These are phyloP conservation scores for Dasypolia templi DNA, from an alignment of 2,888 invertebrate genomes.

Conservation along the genomic window DNA sequence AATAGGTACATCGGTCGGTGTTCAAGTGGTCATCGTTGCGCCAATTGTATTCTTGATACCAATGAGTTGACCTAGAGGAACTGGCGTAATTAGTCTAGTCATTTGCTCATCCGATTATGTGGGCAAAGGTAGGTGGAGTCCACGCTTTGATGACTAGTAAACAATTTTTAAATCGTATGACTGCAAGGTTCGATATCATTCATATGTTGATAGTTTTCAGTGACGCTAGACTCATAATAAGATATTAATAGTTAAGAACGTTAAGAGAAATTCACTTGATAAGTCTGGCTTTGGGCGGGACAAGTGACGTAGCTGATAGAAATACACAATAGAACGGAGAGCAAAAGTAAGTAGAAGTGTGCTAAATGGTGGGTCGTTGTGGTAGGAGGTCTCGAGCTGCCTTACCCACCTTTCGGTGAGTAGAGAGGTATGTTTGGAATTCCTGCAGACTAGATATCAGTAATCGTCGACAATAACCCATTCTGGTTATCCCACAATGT, in stretches of 20 bases:
- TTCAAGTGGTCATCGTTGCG: constrained; percentile 44
- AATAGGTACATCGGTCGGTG: constrained; percentile 12
- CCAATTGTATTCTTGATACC: constrained; percentile 74
- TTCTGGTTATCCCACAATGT: background rate
- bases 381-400: background rate
- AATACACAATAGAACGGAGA: background rate
- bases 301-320: background rate
- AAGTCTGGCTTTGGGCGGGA: constrained; percentile 10
- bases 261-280: background rate
- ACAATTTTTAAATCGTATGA: constrained; percentile 15
- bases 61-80: constrained; percentile 83
- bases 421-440: background rate
- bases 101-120: constrained; percentile 68
- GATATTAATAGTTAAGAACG: constrained; percentile 10
- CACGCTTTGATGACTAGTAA: constrained; percentile 33
- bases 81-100: constrained; percentile 81
- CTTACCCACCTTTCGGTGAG: background rate
- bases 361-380: background rate
- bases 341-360: background rate
- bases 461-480: background rate
- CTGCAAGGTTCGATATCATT: constrained; percentile 7
- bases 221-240: constrained; percentile 4
- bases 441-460: background rate
- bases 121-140: constrained; percentile 47
- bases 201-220: constrained; percentile 22